Evolutionary conservation across 2,888 invertebrate species (phyloP).

Genomic region (Tinea pellionella): DNA sequence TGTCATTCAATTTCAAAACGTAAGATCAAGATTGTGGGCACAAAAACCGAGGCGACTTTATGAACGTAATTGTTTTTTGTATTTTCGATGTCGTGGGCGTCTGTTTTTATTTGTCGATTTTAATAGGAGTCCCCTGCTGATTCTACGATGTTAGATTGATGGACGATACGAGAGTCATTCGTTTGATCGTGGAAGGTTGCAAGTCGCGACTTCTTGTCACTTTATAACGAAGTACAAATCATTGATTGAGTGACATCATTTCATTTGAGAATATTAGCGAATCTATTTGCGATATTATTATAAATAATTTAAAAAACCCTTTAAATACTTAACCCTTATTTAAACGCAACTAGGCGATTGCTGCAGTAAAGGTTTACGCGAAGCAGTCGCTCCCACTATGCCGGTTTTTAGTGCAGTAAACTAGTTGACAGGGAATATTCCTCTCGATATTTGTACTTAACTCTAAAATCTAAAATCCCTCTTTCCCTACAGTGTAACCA

Average conservation of each 20-base stretch:
- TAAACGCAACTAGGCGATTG: too few species aligned
- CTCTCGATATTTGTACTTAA: too few species aligned
- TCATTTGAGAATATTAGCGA: background rate
- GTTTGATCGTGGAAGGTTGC: background rate
- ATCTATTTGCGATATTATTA: too few species aligned
- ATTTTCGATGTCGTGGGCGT: slow-evolving; percentile 35
- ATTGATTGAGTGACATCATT: background rate
- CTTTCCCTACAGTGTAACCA: too few species aligned
- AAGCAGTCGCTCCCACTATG: too few species aligned
- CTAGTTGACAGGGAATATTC: too few species aligned
- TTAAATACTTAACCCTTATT: too few species aligned
- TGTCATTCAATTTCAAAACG: slow-evolving; percentile 45
- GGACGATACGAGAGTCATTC: slow-evolving; percentile 35
- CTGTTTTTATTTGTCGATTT: slow-evolving; percentile 32
- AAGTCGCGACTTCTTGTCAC: slow-evolving; percentile 8
- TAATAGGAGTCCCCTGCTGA: slow-evolving; percentile 53
- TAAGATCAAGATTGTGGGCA: slow-evolving; percentile 13
- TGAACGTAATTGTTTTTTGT: slow-evolving; percentile 48
- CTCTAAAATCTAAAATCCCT: too few species aligned
- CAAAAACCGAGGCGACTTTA: slow-evolving; percentile 29
- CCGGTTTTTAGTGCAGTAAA: too few species aligned
- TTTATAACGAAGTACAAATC: background rate
- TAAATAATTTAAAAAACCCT: too few species aligned
- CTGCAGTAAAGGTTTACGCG: too few species aligned
- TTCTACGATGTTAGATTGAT: slow-evolving; percentile 54